Percentiles rank a stretch among this genome's conserved stretches.
phyloP scores from a whole-genome alignment of 2,888 invertebrate genomes.

The Tetragonula carbonaria region DNA sequence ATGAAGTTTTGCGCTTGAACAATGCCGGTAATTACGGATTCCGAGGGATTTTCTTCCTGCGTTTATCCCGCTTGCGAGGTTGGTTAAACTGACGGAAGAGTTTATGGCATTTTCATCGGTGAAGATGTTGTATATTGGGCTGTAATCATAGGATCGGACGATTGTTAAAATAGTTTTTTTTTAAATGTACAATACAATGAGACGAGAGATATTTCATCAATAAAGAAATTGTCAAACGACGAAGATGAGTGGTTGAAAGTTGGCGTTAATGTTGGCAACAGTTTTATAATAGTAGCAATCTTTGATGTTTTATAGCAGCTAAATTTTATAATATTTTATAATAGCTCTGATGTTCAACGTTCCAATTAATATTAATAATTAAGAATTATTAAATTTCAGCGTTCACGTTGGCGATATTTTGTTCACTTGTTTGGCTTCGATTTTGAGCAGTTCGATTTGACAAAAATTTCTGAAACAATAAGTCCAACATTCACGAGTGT shows the following conservation, averaged over 20 bases:
- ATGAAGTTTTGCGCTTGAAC: constrained; percentile 35
- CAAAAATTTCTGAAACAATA: not conserved
- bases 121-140: not conserved
- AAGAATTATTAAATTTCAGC: no score
- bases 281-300: no score
- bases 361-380: no score
- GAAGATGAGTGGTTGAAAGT: not conserved
- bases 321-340: no score
- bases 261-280: no score
- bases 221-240: not conserved
- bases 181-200: no score
- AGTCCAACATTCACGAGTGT: not conserved
- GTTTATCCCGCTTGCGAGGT: constrained; percentile 18
- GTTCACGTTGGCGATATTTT: no score
- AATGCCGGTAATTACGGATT: constrained; percentile 59
- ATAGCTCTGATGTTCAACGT: no score
- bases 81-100: no score
- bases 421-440: no score
- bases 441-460: no score
- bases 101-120: not conserved
- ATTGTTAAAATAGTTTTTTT: not conserved
- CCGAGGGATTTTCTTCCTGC: constrained; percentile 45
- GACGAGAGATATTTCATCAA: not conserved
- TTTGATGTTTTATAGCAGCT: no score
- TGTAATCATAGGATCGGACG: not conserved